These are phyloP conservation scores for Parapristionchus giblindavisi DNA, from an alignment of 2,888 invertebrate species.

Conservation along the genomic window DNA sequence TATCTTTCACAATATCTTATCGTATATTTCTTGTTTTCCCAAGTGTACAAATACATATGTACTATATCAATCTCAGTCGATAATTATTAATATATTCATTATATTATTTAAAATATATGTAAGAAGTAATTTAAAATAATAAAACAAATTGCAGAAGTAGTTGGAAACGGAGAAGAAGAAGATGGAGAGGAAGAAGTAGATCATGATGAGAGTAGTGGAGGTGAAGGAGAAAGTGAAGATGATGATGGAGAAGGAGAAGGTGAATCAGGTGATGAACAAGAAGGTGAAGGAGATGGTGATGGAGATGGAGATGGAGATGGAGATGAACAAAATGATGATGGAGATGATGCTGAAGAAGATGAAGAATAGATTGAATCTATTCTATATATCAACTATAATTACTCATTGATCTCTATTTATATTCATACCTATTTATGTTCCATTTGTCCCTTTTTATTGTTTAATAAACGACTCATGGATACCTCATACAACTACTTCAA, in stretches of 20 bases:
- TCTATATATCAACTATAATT: not conserved
- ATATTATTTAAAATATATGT: not conserved
- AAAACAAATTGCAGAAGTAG: not conserved
- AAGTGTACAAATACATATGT: no score
- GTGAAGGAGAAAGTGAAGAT: not conserved
- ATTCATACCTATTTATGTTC: not conserved
- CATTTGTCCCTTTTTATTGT: not conserved
- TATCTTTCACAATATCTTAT: no score
- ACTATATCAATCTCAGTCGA: no score
- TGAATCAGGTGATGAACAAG: slow-evolving; percentile 15
- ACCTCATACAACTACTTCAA: not conserved
- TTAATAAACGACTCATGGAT: not conserved
- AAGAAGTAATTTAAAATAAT: not conserved
- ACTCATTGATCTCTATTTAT: slow-evolving; percentile 8
- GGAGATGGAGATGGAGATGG: slow-evolving; percentile 14
- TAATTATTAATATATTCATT: not conserved
- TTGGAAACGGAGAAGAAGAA: slow-evolving; percentile 33
- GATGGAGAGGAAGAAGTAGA: slow-evolving; percentile 30
- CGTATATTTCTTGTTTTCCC: no score
- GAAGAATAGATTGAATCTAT: not conserved
- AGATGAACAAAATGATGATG: not conserved
- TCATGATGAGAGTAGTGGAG: slow-evolving; percentile 11
- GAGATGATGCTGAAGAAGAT: slow-evolving; percentile 17
- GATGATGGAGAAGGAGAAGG: slow-evolving; percentile 18
- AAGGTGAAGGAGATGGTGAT: slow-evolving; percentile 17